These are phyloP conservation scores for Meloidogyne chitwoodi DNA, from an alignment of 1,140 invertebrate species.

Conservation along the genomic window DNA sequence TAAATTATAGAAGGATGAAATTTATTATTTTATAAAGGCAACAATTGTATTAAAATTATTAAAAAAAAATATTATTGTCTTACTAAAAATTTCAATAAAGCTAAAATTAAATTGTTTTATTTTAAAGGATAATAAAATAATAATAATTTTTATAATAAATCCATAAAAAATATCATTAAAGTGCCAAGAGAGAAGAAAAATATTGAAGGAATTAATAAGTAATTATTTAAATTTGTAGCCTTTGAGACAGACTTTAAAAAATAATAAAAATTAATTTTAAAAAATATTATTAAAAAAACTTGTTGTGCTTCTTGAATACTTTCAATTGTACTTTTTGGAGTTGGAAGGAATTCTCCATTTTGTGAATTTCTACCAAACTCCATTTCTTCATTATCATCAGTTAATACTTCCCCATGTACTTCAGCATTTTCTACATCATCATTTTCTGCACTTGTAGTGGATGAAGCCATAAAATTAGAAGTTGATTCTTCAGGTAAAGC, in stretches of 20 bases:
- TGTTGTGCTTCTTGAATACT: neutral
- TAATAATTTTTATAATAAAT: too few species aligned
- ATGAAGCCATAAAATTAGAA: neutral
- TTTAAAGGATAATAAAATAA: too few species aligned
- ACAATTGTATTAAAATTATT: too few species aligned
- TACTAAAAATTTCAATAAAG: too few species aligned
- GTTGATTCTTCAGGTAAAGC: constrained; percentile 9
- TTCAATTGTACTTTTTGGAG: neutral
- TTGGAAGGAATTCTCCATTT: neutral
- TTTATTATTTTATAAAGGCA: too few species aligned
- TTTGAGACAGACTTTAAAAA: neutral
- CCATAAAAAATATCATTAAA: neutral
- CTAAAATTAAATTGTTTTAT: too few species aligned
- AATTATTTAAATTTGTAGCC: neutral
- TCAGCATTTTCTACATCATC: neutral
- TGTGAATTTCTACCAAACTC: neutral
- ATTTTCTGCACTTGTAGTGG: neutral
- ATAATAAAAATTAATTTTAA: too few species aligned
- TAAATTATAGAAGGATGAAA: too few species aligned
- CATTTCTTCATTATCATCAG: neutral
- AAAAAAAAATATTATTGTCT: too few species aligned
- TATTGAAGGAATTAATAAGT: neutral
- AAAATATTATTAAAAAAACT: neutral
- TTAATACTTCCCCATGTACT: neutral
- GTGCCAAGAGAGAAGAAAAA: neutral